Evolutionary conservation across 2,888 invertebrate genomes (phyloP), one percentile per base, ranked within the genome.

Genomic region (Agrotis segetum): DNA sequence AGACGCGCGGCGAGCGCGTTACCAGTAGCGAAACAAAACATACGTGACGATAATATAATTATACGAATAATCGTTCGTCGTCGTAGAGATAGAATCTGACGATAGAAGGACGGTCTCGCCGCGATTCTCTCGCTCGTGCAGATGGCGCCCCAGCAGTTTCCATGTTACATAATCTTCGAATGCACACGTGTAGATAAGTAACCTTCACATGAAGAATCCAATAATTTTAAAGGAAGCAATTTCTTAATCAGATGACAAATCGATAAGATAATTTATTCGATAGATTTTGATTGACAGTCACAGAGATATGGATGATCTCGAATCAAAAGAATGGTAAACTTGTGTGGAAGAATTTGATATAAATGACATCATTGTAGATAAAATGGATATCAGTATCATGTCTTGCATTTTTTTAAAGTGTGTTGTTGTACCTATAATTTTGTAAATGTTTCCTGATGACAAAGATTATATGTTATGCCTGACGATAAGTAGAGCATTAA

Each of bases 231-330:
- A 9, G 9, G 19, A 14, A 66, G 55, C 24, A 14, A 19, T 44
- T 24, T 24, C 24, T 29, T 29, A 46, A 56, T 58, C 53, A 29
- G 59, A 44, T 14, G 16, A 50, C 16, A 40, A 73, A 53, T 29
- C 4, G 24, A 67, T 67, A 46, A 55, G 72, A 75, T 58, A 75
- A 24, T 75, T 74, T 65, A 46, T 66, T 24, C n/a, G 34, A 46
- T 5, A 19, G 17, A 4, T 55, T 34, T 50, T 21, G n/a, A 17
- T 55, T 55, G 60, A 69, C 60, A 60, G 13, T 5, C 5, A 29
- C 46, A 16, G n/a, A 29, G 69, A 68, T 68, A 74, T 13, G 13
- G 0, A 49, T 56, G 60, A 74, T 70, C 44, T 56, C 7, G 7
- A 74, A 61, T 46, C 73, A 61, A 55, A 69, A 55, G 61, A 69